Conservation (phyloP, 2,888 invertebrate species). For the Macrophya annulata region DNA sequence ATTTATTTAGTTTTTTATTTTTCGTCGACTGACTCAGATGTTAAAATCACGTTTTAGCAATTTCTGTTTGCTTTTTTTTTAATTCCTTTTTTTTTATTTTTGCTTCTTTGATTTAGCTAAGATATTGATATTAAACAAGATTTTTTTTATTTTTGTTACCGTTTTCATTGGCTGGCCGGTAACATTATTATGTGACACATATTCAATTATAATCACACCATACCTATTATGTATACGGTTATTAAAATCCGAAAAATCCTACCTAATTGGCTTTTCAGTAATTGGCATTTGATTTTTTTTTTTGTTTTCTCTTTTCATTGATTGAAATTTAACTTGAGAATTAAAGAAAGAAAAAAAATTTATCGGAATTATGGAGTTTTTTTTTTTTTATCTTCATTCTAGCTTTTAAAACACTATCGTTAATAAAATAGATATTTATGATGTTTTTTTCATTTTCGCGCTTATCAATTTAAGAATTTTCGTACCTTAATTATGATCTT, state of each 20-base stretch:
- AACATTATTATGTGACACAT: background rate
- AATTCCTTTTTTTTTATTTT: background rate
- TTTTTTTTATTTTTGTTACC: background rate
- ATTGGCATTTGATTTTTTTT: background rate
- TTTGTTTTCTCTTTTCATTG: background rate
- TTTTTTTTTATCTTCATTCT: no score
- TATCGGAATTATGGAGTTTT: no score
- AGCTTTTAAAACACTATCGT: no score
- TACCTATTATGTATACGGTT: background rate
- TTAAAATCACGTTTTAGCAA: background rate
- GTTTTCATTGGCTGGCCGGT: conserved; percentile 7
- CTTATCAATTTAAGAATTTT: no score
- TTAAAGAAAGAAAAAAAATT: background rate
- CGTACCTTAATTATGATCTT: no score
- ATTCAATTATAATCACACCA: background rate
- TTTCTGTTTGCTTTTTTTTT: background rate
- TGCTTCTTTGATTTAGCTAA: background rate
- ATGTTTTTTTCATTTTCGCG: no score
- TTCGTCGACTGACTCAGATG: background rate
- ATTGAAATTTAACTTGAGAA: background rate
- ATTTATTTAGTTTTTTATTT: background rate
- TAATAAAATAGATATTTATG: no score
- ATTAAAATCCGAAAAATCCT: background rate
- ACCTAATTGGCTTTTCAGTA: background rate
- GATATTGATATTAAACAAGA: background rate